phyloP scores from a whole-genome alignment of 2,113 vertebrate genomes.

The Crotalus viridis region DNA sequence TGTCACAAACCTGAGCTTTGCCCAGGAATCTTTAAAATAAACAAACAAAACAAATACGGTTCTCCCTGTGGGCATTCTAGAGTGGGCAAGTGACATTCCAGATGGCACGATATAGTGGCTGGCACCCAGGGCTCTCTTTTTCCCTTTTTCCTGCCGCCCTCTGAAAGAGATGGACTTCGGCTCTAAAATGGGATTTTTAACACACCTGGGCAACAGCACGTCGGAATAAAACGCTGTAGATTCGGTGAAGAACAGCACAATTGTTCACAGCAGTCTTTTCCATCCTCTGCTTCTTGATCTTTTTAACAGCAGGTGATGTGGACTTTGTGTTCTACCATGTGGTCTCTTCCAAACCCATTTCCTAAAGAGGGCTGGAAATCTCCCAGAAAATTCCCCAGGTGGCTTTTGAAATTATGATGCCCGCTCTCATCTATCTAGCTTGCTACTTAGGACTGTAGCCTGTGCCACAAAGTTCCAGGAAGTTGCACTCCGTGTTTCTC shows the following conservation, averaged over 20 bases:
- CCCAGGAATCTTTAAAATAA: not conserved
- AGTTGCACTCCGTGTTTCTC: not conserved
- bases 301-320: not conserved
- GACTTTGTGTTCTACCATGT: not conserved
- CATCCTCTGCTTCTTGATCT: not conserved
- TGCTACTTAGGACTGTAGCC: not conserved
- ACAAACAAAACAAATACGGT: not conserved
- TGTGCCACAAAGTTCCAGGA: not conserved
- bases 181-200: not conserved
- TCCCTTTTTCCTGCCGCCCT: not conserved
- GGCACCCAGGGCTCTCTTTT: not conserved
- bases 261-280: not conserved
- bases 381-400: not conserved
- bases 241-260: not conserved
- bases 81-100: not conserved
- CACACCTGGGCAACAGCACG: not conserved
- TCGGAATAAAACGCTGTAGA: not conserved
- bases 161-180: not conserved
- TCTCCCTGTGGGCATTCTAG: not conserved
- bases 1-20: not conserved
- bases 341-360: not conserved
- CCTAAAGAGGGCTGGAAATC: too few relatives aligned
- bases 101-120: not conserved
- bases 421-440: not conserved
- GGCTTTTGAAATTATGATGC: not conserved